These are phyloP conservation scores for Clunio marinus DNA, from an alignment of 2,888 invertebrate genomes.

Conservation along the genomic window DNA sequence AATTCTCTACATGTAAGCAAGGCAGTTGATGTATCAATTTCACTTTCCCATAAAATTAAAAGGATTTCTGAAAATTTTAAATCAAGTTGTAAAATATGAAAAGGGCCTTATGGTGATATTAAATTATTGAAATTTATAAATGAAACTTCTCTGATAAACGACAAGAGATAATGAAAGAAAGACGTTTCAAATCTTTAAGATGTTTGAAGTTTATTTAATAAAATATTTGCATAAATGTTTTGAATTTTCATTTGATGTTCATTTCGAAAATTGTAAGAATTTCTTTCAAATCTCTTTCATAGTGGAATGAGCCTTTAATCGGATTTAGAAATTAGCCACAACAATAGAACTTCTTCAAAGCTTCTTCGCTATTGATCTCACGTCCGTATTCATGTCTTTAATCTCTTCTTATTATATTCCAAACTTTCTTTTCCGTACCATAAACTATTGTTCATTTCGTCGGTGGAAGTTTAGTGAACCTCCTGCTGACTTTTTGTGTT, in stretches of 20 bases:
- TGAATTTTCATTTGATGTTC: not conserved
- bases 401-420: not conserved
- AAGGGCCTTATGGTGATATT: slow-evolving; percentile 18
- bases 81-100: slow-evolving; percentile 4
- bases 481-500: slow-evolving; percentile 8
- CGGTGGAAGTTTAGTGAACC: not conserved
- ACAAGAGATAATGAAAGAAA: too few species aligned
- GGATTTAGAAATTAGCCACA: slow-evolving; percentile 22
- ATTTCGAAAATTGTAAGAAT: too few species aligned
- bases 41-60: not conserved
- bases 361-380: not conserved
- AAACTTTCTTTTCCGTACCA: not conserved
- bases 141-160: too few species aligned
- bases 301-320: slow-evolving; percentile 5
- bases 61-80: slow-evolving; percentile 18
- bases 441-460: not conserved
- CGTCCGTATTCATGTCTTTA: not conserved
- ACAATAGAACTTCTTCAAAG: not conserved
- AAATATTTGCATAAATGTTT: too few species aligned
- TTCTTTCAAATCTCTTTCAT: too few species aligned
- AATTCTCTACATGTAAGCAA: not conserved
- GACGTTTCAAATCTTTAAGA: too few species aligned
- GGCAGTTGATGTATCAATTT: slow-evolving; percentile 28
- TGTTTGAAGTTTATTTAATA: too few species aligned
- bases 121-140: slow-evolving; percentile 11